phyloP scores from a whole-genome alignment of 1,140 invertebrate genomes.

The Ctenoplectra terminalis region DNA sequence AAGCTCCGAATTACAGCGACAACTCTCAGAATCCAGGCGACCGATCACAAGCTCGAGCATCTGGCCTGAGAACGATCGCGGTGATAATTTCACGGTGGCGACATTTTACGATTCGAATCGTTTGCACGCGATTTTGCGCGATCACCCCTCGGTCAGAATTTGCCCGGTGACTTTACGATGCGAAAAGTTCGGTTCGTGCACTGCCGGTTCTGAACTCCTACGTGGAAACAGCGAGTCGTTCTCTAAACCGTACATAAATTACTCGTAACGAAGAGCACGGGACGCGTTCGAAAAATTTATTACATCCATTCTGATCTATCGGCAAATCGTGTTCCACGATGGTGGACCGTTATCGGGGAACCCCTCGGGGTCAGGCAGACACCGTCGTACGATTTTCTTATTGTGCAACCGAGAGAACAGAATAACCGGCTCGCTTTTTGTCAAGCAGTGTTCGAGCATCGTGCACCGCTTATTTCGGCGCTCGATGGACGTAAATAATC shows the following conservation, averaged over 20 bases:
- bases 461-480: background rate
- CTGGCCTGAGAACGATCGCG: background rate
- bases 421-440: constrained; percentile 37
- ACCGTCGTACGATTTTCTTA: constrained; percentile 52
- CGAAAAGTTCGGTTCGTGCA: constrained; percentile 13
- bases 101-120: background rate
- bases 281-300: constrained; percentile 58
- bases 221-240: constrained; percentile 31
- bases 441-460: background rate
- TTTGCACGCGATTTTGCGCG: background rate
- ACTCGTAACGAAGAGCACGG: constrained; percentile 52
- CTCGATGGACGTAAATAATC: background rate
- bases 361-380: constrained; percentile 15
- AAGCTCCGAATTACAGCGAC: no score
- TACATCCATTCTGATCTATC: constrained; percentile 59
- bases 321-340: constrained; percentile 53
- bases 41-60: background rate
- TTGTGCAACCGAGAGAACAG: constrained; percentile 32
- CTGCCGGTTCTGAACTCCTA: constrained; percentile 39
- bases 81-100: background rate
- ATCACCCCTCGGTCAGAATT: background rate
- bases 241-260: constrained; percentile 60
- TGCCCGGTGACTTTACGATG: constrained; percentile 6
- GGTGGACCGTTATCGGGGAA: constrained; percentile 53
- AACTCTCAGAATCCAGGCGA: background rate